phyloP scores from a whole-genome alignment of 2,797 vertebrate genomes.

The Schizopygopsis pylzovi region DNA sequence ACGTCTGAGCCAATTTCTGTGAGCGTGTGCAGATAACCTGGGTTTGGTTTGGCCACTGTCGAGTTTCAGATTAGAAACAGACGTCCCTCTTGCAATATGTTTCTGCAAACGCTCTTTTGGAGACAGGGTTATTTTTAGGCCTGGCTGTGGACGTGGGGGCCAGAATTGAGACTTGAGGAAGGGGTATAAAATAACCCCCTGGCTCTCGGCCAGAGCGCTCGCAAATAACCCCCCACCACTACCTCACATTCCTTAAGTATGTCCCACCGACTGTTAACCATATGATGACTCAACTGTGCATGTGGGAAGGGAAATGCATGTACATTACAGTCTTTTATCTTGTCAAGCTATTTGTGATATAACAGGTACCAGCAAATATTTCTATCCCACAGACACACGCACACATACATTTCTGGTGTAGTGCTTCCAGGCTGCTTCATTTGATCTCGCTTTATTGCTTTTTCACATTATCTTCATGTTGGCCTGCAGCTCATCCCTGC shows the following conservation, averaged over 20 bases:
- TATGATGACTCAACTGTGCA: constrained; percentile 71
- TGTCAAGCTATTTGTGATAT: constrained; percentile 64
- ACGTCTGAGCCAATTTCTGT: constrained; percentile 58
- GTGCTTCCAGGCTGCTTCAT: constrained; percentile 61
- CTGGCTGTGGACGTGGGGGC: constrained; percentile 45
- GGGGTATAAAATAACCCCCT: constrained; percentile 71
- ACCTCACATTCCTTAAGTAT: constrained; percentile 61
- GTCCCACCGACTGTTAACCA: constrained; percentile 68
- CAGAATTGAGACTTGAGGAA: constrained; percentile 48
- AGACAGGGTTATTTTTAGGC: constrained; percentile 79
- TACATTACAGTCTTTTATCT: constrained; percentile 51
- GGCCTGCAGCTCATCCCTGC: constrained; percentile 61
- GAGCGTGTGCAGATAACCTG: constrained; percentile 50
- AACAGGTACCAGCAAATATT: constrained; percentile 54
- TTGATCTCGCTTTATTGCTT: constrained; percentile 71
- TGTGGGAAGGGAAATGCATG: constrained; percentile 49
- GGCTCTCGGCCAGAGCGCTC: constrained; percentile 72
- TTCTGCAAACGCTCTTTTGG: constrained; percentile 76
- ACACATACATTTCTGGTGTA: constrained; percentile 47
- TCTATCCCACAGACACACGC: constrained; percentile 46
- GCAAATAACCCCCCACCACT: constrained; percentile 18
- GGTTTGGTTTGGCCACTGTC: constrained; percentile 59
- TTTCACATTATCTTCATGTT: constrained; percentile 61
- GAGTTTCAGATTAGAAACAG: constrained; percentile 67
- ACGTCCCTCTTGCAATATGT: constrained; percentile 63